Conservation (phyloP, 2,888 invertebrate species). For the Idaea dimidiata region DNA sequence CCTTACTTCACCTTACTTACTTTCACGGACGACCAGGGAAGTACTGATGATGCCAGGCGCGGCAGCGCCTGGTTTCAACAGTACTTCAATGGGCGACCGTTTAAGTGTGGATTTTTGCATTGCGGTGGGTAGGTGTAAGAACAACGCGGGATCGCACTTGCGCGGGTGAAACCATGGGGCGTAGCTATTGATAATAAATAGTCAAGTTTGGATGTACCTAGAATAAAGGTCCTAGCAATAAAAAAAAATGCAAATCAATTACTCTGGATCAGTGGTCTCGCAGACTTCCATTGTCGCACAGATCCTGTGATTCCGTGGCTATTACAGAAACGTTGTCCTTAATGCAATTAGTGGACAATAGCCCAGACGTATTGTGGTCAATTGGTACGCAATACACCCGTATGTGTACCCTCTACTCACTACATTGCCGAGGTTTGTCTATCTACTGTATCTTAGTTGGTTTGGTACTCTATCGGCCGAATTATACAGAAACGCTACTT, state of each 20-base stretch:
- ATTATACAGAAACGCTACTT: conserved; percentile 23
- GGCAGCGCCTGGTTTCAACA: no score
- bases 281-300: not conserved
- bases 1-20: no score
- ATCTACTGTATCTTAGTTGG: not conserved
- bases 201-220: not conserved
- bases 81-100: no score
- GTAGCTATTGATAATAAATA: no score
- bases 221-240: not conserved
- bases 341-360: conserved; percentile 30
- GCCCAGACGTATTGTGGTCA: conserved; percentile 17
- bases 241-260: not conserved
- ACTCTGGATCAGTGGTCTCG: not conserved
- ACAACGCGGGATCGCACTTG: no score
- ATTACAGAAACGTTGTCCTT: conserved; percentile 11
- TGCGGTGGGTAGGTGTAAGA: no score
- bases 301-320: not conserved
- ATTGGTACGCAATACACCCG: conserved; percentile 32
- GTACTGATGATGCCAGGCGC: no score
- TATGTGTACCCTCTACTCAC: conserved; percentile 13
- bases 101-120: no score
- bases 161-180: no score
- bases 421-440: not conserved
- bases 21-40: no score
- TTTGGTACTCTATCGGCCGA: not conserved